Evolutionary conservation across 2,113 vertebrate species (phyloP).

Genomic region (Mus spicilegus): DNA sequence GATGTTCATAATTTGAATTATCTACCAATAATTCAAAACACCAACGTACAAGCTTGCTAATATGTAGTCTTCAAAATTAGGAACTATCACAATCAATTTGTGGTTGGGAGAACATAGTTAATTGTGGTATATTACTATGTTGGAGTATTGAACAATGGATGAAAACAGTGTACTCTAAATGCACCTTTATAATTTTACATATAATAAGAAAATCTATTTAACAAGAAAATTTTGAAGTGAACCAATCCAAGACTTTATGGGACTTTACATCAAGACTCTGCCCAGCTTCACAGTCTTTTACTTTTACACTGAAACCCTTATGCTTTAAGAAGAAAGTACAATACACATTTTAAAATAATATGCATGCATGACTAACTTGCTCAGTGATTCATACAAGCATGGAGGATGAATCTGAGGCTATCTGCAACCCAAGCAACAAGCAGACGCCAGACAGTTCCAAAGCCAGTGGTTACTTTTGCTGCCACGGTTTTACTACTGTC

Average conservation of each 20-base stretch:
- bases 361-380: not conserved
- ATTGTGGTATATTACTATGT: not conserved
- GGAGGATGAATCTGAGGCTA: not conserved
- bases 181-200: not conserved
- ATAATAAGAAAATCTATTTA: not conserved
- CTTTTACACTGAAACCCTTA: not conserved
- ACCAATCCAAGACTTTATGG: not conserved
- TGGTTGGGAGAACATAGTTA: not conserved
- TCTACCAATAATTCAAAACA: not conserved
- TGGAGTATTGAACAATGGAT: not conserved
- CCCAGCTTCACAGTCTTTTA: not conserved
- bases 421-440: constrained; percentile 8
- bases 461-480: not conserved
- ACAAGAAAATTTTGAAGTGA: not conserved
- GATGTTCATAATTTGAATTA: not conserved
- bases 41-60: not conserved
- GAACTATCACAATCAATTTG: not conserved
- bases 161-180: not conserved
- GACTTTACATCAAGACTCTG: not conserved
- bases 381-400: constrained; percentile 5
- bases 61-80: not conserved
- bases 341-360: constrained; percentile 23
- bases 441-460: fast-evolving
- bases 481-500: not conserved
- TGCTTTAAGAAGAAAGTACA: constrained; percentile 41